A percentile compares a stretch with the other conserved stretches of the same genome.
Evolutionary conservation across 1,140 invertebrate species (phyloP).

Genomic region (Orius insidiosus): DNA sequence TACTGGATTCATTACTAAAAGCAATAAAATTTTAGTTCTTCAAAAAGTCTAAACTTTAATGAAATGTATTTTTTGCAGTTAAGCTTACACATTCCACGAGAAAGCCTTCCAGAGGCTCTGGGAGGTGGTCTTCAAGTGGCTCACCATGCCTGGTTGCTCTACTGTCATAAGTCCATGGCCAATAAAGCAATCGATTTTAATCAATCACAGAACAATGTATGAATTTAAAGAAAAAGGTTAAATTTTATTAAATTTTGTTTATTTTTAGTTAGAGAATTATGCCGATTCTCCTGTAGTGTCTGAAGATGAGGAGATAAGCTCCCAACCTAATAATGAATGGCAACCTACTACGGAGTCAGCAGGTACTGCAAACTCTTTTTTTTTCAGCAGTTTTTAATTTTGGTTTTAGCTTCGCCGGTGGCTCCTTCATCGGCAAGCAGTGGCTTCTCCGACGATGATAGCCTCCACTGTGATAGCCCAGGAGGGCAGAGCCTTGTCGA

Average conservation of each 20-base stretch:
- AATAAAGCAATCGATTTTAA: slow-evolving; percentile 15
- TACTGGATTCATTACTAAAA: no score
- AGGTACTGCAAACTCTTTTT: no score
- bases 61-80: slow-evolving; percentile 32
- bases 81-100: slow-evolving; percentile 55
- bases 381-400: no score
- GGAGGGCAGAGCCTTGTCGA: slow-evolving; percentile 50
- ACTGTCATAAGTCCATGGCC: slow-evolving; percentile 48
- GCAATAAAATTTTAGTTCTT: no score
- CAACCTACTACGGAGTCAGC: slow-evolving; percentile 16
- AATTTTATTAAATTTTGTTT: not conserved
- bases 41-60: no score
- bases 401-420: slow-evolving; percentile 9
- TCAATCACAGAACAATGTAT: slow-evolving; percentile 1
- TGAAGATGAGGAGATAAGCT: slow-evolving; percentile 22
- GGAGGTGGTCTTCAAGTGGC: slow-evolving; percentile 62
- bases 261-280: slow-evolving; percentile 9
- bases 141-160: slow-evolving; percentile 78
- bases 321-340: slow-evolving; percentile 14
- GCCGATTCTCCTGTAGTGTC: slow-evolving; percentile 17
- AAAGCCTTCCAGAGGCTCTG: slow-evolving; percentile 66
- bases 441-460: slow-evolving; percentile 76
- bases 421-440: slow-evolving; percentile 58
- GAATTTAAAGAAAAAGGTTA: not conserved
- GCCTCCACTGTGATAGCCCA: slow-evolving; percentile 47